Base-by-base conservation (phyloP, 2,797 vertebrate species). In the Enoplosus armatus region DNA sequence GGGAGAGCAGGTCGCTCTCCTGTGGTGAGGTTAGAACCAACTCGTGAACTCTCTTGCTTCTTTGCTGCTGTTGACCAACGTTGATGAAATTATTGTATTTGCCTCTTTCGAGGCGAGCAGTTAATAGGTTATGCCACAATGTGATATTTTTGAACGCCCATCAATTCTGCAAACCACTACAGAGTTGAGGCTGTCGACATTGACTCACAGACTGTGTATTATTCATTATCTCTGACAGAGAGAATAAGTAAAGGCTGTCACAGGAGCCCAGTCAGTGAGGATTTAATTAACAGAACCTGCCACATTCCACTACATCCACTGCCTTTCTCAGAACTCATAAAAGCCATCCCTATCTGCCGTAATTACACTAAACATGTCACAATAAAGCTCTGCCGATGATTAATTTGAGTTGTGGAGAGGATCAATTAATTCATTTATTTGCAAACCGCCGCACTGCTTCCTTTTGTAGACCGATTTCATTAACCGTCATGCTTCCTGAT, bases 251-350 rank as follows among this genome's bases (percentile, higher is more conserved):
- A 93, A 90, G 87, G 80, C 92, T 92, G 93, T 94, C 94, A 94
- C 87, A 84, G 84, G 69, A 89, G 85, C 83, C 77, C 79, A 75
- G 87, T 83, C 82, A 83, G 90, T 89, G 82, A 94, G 85, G 87
- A 92, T 95, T 95, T 94, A 92, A 93, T 95, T 94, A 95, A 94
- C 89, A 90, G 77, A 78, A 89, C 85, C 92, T 93, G 93, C 90
- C 93, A 94, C 91, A 88, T 93, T 92, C 84, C 87, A 90, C 87
- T 85, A 85, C 88, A 90, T 87, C 84, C 91, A 80, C 87, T 85
- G 91, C 89, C 93, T 91, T 90, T 90, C 90, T 79, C 83, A 68
- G 67, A 83, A 89, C 87, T 92, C 91, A 93, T 93, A 94, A 94
- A 94, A 93, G 90, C 87, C 84, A 72, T 76, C 89, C 84, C 89